A percentile compares a stretch with the other conserved stretches of the same genome.
These are phyloP conservation scores for Papio anubis DNA, from an alignment of 2,113 vertebrate genomes.

Conservation along the genomic window DNA sequence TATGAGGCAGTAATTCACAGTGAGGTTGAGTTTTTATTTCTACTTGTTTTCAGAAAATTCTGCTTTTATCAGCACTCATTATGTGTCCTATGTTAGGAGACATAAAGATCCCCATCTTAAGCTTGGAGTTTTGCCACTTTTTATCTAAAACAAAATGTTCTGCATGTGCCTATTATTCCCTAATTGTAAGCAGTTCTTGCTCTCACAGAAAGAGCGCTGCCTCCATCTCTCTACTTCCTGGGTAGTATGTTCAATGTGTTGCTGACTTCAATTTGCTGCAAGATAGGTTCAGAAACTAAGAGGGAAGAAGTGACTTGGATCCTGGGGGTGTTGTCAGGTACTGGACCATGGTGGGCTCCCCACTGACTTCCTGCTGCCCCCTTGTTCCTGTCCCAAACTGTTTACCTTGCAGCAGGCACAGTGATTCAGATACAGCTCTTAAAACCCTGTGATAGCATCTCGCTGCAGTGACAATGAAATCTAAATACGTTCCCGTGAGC, in stretches of 20 bases:
- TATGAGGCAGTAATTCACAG: background rate
- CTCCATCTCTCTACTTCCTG: background rate
- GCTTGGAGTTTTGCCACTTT: background rate
- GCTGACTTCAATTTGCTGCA: too few species aligned
- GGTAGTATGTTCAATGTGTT: too few species aligned
- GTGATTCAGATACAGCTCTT: background rate
- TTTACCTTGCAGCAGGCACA: background rate
- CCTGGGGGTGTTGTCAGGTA: accelerated
- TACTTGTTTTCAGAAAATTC: background rate
- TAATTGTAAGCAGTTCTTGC: accelerated
- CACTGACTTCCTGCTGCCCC: background rate
- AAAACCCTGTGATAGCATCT: background rate
- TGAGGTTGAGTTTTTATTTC: background rate
- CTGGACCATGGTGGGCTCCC: background rate
- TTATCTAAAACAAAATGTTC: background rate
- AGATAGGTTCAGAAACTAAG: background rate
- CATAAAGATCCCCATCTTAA: accelerated
- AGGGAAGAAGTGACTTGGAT: background rate
- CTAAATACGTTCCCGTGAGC: background rate
- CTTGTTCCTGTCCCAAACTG: background rate
- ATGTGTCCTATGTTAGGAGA: too few species aligned
- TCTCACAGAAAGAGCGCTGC: background rate
- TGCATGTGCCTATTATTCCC: accelerated
- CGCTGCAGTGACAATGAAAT: background rate
- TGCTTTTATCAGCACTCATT: background rate